These are phyloP conservation scores for Phylloscopus trochilus DNA, from an alignment of 2,113 vertebrate species.

Conservation along the genomic window DNA sequence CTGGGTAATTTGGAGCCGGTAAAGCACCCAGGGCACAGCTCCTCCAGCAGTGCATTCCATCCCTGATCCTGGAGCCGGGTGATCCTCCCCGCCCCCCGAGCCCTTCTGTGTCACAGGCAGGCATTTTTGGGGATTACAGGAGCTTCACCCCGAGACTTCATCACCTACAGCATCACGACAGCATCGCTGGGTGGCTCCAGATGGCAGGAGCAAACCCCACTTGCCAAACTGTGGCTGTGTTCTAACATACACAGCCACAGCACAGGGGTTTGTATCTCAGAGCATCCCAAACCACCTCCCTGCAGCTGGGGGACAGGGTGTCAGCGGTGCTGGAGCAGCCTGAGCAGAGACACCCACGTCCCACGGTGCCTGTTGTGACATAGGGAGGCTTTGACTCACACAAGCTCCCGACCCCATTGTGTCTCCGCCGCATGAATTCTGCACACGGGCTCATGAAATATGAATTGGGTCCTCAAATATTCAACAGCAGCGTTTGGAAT, in stretches of 20 bases:
- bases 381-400: not conserved
- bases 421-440: not conserved
- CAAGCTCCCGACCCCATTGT: constrained; percentile 33
- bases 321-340: not conserved
- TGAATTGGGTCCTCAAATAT: constrained; percentile 17
- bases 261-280: fast-evolving
- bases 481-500: not conserved
- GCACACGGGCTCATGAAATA: constrained; percentile 19
- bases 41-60: not conserved
- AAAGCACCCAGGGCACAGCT: not conserved
- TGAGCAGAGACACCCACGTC: not conserved
- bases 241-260: not conserved
- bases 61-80: fast-evolving
- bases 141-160: fast-evolving
- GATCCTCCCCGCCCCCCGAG: fast-evolving
- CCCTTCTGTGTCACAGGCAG: not conserved
- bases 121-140: not conserved
- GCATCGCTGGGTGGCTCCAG: not conserved
- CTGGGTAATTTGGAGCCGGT: not conserved
- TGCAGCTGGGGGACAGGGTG: not conserved
- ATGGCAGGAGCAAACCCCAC: fast-evolving
- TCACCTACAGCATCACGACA: not conserved
- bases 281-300: not conserved
- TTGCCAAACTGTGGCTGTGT: not conserved
- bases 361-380: not conserved